Evolutionary conservation across 2,888 invertebrate genomes (phyloP).

Genomic region (Crocallis elinguaria): DNA sequence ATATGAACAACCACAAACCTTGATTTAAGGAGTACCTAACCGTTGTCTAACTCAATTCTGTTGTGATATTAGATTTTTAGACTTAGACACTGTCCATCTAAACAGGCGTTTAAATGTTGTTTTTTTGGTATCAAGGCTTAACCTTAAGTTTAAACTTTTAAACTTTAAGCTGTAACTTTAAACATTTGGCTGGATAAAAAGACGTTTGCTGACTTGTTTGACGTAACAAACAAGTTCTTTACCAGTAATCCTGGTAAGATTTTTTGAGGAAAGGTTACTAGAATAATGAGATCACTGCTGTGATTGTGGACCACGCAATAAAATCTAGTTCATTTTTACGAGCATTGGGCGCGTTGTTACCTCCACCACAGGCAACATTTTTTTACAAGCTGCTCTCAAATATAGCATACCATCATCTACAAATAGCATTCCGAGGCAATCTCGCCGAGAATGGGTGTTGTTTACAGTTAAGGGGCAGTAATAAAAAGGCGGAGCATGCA

Average conservation of each 20-base stretch:
- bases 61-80: too few relatives aligned
- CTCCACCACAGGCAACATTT: conserved; percentile 29
- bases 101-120: too few relatives aligned
- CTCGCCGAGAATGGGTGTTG: conserved; percentile 75
- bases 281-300: conserved; percentile 35
- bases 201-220: conserved; percentile 5
- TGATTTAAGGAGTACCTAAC: too few relatives aligned
- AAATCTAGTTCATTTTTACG: conserved; percentile 46
- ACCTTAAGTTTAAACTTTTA: too few relatives aligned
- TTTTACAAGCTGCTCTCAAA: conserved; percentile 41
- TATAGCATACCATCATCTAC: conserved; percentile 59
- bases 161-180: too few relatives aligned
- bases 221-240: conserved; percentile 8
- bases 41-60: too few relatives aligned
- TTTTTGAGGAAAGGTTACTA: conserved; percentile 26
- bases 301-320: conserved; percentile 36
- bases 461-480: conserved; percentile 81
- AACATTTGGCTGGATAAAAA: too few relatives aligned
- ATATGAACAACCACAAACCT: too few relatives aligned
- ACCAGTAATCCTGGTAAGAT: conserved; percentile 8
- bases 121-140: too few relatives aligned
- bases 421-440: conserved; percentile 61
- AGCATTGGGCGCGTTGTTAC: conserved; percentile 46
- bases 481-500: conserved; percentile 82
- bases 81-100: too few relatives aligned